These are phyloP conservation scores for Embidobia sp. DNA, from an alignment of 2,888 invertebrate genomes.

Conservation along the genomic window DNA sequence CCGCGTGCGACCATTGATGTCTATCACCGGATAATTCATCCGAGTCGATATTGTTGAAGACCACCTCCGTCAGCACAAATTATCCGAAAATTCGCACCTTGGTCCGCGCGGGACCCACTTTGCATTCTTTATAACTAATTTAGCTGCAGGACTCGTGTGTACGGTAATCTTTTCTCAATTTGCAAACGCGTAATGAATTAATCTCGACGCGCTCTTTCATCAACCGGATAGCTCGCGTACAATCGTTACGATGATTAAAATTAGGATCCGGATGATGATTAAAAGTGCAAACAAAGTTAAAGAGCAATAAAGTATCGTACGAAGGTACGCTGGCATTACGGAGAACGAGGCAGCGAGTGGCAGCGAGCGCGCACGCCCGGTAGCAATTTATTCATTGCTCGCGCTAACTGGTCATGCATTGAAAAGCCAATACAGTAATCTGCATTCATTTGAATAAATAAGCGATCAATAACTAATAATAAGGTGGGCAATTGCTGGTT, in stretches of 20 bases:
- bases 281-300: slow-evolving; percentile 60
- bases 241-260: slow-evolving; percentile 43
- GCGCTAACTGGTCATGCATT: slow-evolving; percentile 80
- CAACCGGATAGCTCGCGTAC: background rate
- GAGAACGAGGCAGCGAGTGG: slow-evolving; percentile 63
- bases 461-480: slow-evolving; percentile 81
- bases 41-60: background rate
- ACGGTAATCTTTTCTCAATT: slow-evolving; percentile 32
- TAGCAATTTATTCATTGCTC: slow-evolving; percentile 82
- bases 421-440: slow-evolving; percentile 80
- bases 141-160: slow-evolving; percentile 1
- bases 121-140: slow-evolving; percentile 46
- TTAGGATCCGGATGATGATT: slow-evolving; percentile 58
- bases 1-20: background rate
- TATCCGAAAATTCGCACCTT: slow-evolving; percentile 44
- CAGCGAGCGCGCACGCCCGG: slow-evolving; percentile 77
- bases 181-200: slow-evolving; percentile 47
- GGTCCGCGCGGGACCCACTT: slow-evolving; percentile 18
- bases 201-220: slow-evolving; percentile 47
- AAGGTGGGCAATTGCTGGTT: slow-evolving; percentile 79
- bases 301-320: slow-evolving; percentile 58
- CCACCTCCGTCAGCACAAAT: slow-evolving; percentile 10
- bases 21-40: background rate
- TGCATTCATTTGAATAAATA: slow-evolving; percentile 82
- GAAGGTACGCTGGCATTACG: slow-evolving; percentile 41